Evolutionary conservation across 2,113 vertebrate genomes (phyloP).

Genomic region (Onychostruthus taczanowskii): DNA sequence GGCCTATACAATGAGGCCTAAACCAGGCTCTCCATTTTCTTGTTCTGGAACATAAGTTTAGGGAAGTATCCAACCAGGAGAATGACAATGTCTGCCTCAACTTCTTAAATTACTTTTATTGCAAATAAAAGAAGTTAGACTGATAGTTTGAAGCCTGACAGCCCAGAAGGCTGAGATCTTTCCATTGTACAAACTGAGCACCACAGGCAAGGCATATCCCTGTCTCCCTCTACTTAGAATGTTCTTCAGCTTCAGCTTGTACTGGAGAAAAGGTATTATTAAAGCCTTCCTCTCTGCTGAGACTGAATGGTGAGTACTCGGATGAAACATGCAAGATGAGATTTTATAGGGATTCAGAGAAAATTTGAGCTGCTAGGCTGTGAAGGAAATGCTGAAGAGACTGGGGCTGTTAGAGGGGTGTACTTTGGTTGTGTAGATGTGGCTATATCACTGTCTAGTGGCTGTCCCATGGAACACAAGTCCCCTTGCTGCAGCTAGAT

Average conservation of each 20-base stretch:
- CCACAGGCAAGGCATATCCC: background rate
- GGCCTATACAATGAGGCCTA: background rate
- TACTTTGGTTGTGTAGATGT: background rate
- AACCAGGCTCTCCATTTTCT: background rate
- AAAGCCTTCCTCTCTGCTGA: background rate
- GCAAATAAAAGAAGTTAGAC: background rate
- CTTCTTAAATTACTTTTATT: background rate
- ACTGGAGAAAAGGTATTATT: background rate
- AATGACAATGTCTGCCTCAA: background rate
- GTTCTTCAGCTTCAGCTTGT: background rate
- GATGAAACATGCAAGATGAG: background rate
- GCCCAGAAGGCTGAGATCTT: background rate
- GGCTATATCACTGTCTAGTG: conserved; percentile 63
- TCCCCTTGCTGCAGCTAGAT: background rate
- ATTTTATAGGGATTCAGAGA: background rate
- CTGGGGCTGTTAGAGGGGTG: background rate
- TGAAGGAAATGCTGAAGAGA: background rate
- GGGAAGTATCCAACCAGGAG: background rate
- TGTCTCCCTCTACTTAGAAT: background rate
- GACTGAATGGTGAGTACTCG: background rate
- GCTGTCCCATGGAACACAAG: conserved; percentile 33
- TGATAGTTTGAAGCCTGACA: background rate
- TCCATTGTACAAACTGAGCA: background rate
- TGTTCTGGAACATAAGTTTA: background rate
- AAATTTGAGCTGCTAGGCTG: background rate